phyloP scores from a whole-genome alignment of 2,888 invertebrate species.

The Furcula furcula region DNA sequence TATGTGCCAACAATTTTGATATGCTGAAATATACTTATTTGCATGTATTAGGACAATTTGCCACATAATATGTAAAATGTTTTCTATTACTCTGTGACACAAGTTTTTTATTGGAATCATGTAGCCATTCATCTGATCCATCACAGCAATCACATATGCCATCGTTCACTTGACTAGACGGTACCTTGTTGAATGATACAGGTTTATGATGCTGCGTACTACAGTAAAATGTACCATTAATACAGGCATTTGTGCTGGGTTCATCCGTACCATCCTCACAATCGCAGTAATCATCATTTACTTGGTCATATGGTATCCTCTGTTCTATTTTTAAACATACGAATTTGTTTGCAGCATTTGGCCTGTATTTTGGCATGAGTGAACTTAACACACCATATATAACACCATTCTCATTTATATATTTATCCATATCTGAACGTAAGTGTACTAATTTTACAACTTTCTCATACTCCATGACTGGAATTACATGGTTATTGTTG shows the following conservation, averaged over 20 bases:
- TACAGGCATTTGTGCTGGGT: constrained; percentile 94
- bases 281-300: constrained; percentile 95
- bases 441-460: constrained; percentile 44
- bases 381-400: constrained; percentile 62
- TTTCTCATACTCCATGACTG: constrained; percentile 46
- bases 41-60: constrained; percentile 49
- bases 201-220: constrained; percentile 71
- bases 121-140: constrained; percentile 92
- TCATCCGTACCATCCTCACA: constrained; percentile 90
- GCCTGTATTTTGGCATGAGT: constrained; percentile 60
- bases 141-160: constrained; percentile 97
- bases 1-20: too few species aligned
- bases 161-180: constrained; percentile 94
- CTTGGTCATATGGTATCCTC: constrained; percentile 54
- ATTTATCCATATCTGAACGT: constrained; percentile 60
- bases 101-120: constrained; percentile 34
- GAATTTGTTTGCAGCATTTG: constrained; percentile 59
- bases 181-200: constrained; percentile 65
- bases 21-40: constrained; percentile 6
- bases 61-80: constrained; percentile 55
- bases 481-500: constrained; percentile 41
- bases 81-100: constrained; percentile 53
- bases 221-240: constrained; percentile 92
- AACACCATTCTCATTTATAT: constrained; percentile 63
- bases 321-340: constrained; percentile 64